Evolutionary conservation across 2,797 vertebrate genomes (phyloP), one percentile per base, ranked within the genome.

Genomic region (Odontamblyopus rebecca): DNA sequence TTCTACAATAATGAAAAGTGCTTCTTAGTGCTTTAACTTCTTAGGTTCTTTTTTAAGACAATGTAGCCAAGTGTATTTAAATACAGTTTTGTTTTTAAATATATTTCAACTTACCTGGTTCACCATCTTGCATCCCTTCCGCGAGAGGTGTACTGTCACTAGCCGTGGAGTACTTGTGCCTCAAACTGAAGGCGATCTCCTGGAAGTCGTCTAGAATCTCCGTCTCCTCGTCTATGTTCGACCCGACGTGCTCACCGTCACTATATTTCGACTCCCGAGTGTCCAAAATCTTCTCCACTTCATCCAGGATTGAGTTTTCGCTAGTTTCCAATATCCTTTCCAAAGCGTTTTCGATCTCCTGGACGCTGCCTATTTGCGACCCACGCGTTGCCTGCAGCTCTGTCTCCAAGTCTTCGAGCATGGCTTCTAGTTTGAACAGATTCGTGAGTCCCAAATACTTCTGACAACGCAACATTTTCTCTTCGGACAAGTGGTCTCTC

Each of bases 181-280:
- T 92, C 19, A 99, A 90, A 48, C 91, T 94, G 85, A 96, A 98
- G n/a, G 95, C 93, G 15, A 98, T 86, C 83, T 99, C 96, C 86
- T 98, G 97, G 82, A 99, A 92, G 30, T 96, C 94, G 62, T 98
- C 96, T 61, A 98, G 85, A 61, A 98, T 82, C 0, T 93, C 86
- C 0, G 94, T 91, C 85, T 98, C 97, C 62, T 96, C 93, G 51
- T 97, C 95, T 59, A 93, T 82, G 64, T 85, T 86, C 0, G 66
- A 81, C 23, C 94, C 94, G 56, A 66, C 75, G 1, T 90, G 71
- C 2, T 85, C 85, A 4, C 84, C 78, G 2, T 92, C 79, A 23
- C 85, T 76, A 6, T 78, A 81, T 73, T 86, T 86, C 7, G 38
- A 15, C 13, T 86, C 87, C 0, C 76, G 89, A 19, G 86, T 56